These are phyloP conservation scores for Anoplolepis gracilipes DNA, from an alignment of 1,140 invertebrate genomes.

Conservation along the genomic window DNA sequence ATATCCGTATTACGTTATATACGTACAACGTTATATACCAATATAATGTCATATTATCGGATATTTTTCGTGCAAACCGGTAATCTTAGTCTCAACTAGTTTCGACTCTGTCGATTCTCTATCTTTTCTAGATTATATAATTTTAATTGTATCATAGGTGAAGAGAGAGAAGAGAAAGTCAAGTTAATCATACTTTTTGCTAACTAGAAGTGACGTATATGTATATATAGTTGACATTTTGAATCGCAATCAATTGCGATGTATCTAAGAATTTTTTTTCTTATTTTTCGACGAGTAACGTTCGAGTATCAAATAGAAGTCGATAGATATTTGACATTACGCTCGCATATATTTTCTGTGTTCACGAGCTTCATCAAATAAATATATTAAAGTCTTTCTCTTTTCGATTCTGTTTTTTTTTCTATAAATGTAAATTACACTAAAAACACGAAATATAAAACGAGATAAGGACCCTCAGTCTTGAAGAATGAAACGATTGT, in stretches of 20 bases:
- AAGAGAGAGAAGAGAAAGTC: conserved; percentile 10
- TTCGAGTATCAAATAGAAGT: conserved; percentile 62
- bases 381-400: conserved; percentile 37
- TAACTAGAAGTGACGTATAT: conserved; percentile 7
- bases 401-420: neutral
- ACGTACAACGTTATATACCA: neutral
- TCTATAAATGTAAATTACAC: conserved; percentile 37
- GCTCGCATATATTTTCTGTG: conserved; percentile 44
- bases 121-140: neutral
- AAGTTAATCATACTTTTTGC: neutral
- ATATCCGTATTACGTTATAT: conserved; percentile 37
- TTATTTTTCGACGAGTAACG: neutral
- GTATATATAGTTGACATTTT: neutral
- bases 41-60: neutral
- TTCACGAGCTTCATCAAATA: conserved; percentile 60
- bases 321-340: conserved; percentile 61
- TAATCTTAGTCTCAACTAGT: neutral
- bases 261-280: neutral
- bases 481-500: conserved; percentile 69
- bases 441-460: conserved; percentile 67
- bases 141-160: conserved; percentile 22
- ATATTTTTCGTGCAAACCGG: neutral
- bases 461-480: conserved; percentile 74
- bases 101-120: neutral
- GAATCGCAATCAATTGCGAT: neutral